Percentiles rank a stretch among this genome's conserved stretches.
Conservation (phyloP, 2,113 vertebrate genomes). For the Bujurquina vittata region DNA sequence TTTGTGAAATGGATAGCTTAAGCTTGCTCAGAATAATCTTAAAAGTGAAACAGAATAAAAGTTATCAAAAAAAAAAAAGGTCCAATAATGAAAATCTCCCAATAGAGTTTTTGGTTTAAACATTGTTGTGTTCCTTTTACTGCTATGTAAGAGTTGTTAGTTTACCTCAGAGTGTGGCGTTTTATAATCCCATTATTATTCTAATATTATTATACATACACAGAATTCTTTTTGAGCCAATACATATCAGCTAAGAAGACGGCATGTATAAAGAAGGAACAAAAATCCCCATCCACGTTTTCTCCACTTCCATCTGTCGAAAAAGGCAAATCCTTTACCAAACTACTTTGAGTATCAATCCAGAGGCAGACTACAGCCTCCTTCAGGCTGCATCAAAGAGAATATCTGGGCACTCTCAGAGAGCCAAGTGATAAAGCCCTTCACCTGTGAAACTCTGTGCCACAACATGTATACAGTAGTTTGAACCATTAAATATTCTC, state of each 20-base stretch:
- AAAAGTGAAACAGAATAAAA: background rate
- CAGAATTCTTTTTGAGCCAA: background rate
- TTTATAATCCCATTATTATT: conserved; percentile 18
- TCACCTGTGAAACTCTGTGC: conserved; percentile 2
- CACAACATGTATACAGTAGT: background rate
- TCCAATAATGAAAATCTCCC: background rate
- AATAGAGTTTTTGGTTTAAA: conserved; percentile 6
- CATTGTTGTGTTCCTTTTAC: background rate
- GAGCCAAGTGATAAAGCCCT: background rate
- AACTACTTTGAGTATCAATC: conserved; percentile 6
- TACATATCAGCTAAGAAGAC: background rate
- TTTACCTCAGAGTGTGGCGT: background rate
- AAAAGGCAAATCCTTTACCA: conserved; percentile 1
- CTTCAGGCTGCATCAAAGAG: conserved; percentile 32
- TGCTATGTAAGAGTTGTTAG: background rate
- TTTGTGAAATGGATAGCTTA: conserved; percentile 4
- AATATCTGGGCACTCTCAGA: conserved; percentile 10
- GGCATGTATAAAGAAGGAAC: conserved; percentile 10
- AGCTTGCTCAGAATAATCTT: conserved; percentile 11
- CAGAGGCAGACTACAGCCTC: conserved; percentile 17
- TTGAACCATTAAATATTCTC: conserved; percentile 12
- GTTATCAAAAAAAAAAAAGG: conserved; percentile 11
- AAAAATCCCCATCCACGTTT: conserved; percentile 11
- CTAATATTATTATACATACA: background rate
- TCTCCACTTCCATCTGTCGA: conserved; percentile 11